These are phyloP conservation scores for Seriola quinqueradiata DNA, from an alignment of 2,113 vertebrate genomes.

Conservation along the genomic window DNA sequence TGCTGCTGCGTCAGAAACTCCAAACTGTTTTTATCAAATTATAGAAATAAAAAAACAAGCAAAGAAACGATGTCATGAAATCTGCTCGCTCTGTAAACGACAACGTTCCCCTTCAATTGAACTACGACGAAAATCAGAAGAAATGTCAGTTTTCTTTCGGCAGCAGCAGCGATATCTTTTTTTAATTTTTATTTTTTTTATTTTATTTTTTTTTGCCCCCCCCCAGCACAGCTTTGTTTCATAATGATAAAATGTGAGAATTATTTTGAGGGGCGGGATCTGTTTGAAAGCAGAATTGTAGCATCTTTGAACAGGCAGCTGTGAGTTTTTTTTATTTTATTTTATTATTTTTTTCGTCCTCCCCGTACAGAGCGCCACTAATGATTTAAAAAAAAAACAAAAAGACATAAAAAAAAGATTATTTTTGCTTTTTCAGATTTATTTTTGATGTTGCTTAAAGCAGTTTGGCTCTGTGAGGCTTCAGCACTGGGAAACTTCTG, in stretches of 20 bases:
- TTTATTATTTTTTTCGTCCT: conserved; percentile 33
- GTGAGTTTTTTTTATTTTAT: conserved; percentile 33
- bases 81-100: not conserved
- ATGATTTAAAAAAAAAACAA: conserved; percentile 34
- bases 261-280: conserved; percentile 35
- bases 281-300: conserved; percentile 79
- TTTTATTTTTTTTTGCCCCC: not conserved
- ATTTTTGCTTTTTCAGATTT: conserved; percentile 59
- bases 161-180: not conserved
- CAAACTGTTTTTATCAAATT: not conserved
- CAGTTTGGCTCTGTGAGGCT: conserved; percentile 29
- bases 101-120: conserved; percentile 2
- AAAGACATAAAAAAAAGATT: conserved; percentile 35
- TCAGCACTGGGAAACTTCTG: conserved; percentile 46
- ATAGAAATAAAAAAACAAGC: not conserved
- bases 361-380: conserved; percentile 55
- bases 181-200: not conserved
- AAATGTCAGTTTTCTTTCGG: not conserved
- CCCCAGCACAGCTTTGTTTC: conserved; percentile 14
- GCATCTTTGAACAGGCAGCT: conserved; percentile 85
- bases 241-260: conserved; percentile 22
- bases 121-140: not conserved
- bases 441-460: conserved; percentile 63
- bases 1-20: conserved; percentile 35
- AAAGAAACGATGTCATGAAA: conserved; percentile 15